These are phyloP conservation scores for Halocaridina rubra DNA, from an alignment of 2,888 invertebrate species.

Conservation along the genomic window DNA sequence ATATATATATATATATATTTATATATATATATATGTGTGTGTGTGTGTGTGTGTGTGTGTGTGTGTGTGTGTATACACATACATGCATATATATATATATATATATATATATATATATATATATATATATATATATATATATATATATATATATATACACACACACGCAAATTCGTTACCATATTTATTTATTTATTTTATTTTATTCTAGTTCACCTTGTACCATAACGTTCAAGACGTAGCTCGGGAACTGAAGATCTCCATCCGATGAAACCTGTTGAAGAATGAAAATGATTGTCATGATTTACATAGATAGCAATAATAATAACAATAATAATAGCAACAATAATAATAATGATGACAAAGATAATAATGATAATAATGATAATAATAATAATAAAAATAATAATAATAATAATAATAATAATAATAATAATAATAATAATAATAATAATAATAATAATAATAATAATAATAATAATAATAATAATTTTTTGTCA, in stretches of 20 bases:
- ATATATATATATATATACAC: not conserved
- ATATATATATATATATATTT: not conserved
- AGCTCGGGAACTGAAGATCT: not conserved
- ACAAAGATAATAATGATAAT: not conserved
- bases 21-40: not conserved
- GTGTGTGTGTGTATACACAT: not conserved
- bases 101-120: not conserved
- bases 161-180: not conserved
- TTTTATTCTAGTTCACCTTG: not conserved
- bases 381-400: not conserved
- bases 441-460: no score
- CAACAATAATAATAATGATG: not conserved
- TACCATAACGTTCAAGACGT: not conserved
- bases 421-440: not conserved
- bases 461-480: no score
- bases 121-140: conserved; percentile 1
- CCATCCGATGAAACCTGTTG: not conserved
- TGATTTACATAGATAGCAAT: no score
- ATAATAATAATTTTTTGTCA: no score
- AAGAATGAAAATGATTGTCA: no score
- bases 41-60: not conserved
- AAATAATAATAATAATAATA: not conserved
- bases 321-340: not conserved
- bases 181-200: not conserved
- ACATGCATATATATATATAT: not conserved